Percentiles rank a stretch among this genome's conserved stretches.
phyloP scores from a whole-genome alignment of 2,113 vertebrate species.

The Mirounga angustirostris region DNA sequence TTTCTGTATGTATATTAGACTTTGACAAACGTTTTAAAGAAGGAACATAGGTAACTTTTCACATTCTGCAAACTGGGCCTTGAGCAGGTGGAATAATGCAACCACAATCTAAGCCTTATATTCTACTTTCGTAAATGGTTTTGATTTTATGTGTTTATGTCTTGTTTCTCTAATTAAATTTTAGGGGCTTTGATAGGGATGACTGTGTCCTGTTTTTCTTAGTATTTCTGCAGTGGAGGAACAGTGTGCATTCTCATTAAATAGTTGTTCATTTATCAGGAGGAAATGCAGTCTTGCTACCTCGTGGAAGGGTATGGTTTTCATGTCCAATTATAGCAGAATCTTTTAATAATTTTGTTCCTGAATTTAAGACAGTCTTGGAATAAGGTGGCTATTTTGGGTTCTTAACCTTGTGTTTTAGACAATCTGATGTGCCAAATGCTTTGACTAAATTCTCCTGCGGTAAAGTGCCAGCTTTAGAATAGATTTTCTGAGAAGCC shows the following conservation, averaged over 20 bases:
- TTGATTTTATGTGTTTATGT: constrained; percentile 61
- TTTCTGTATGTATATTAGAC: background rate
- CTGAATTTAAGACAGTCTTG: constrained; percentile 73
- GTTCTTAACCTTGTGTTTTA: constrained; percentile 78
- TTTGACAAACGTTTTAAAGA: background rate
- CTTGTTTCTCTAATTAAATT: constrained; percentile 71
- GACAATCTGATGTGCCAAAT: constrained; percentile 77
- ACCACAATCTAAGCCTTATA: constrained; percentile 50
- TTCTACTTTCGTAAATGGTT: constrained; percentile 67
- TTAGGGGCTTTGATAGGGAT: constrained; percentile 61
- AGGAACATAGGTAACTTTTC: background rate
- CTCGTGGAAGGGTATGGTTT: constrained; percentile 64
- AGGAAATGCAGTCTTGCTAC: constrained; percentile 55
- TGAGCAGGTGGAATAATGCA: constrained; percentile 45
- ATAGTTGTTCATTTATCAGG: constrained; percentile 69
- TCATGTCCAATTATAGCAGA: constrained; percentile 65
- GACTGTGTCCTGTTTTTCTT: constrained; percentile 59
- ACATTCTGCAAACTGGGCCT: constrained; percentile 15
- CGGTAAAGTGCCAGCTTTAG: constrained; percentile 75
- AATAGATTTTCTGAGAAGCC: constrained; percentile 69
- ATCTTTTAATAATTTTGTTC: constrained; percentile 80
- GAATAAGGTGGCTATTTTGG: constrained; percentile 72
- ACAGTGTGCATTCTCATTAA: constrained; percentile 51
- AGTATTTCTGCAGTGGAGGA: constrained; percentile 38
- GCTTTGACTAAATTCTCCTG: constrained; percentile 77